Conservation (phyloP, 2,113 vertebrate genomes). For the Circaetus gallicus region DNA sequence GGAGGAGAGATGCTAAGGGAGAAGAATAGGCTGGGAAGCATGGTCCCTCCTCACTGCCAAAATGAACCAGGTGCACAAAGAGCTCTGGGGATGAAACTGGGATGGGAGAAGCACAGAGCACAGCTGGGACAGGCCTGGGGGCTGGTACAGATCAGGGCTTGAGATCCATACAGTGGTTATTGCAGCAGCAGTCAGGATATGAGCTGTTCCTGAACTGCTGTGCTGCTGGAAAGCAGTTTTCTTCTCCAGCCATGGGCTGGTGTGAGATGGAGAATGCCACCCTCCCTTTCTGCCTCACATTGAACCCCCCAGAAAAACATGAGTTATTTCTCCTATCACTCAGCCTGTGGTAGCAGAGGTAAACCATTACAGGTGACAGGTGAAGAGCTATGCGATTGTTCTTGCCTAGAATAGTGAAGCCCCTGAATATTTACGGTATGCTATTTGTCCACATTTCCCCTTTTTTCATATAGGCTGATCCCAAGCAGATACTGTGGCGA, state of each 20-base stretch:
- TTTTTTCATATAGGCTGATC: neutral
- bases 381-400: neutral
- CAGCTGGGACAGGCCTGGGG: neutral
- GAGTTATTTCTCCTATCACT: neutral
- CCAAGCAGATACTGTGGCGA: neutral
- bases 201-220: neutral
- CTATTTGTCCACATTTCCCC: neutral
- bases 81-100: neutral
- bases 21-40: neutral
- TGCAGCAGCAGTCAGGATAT: neutral
- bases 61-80: neutral
- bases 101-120: neutral
- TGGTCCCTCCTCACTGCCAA: neutral
- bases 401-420: neutral
- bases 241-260: neutral
- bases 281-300: neutral
- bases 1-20: neutral
- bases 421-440: neutral
- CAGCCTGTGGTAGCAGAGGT: neutral
- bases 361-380: neutral
- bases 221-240: neutral
- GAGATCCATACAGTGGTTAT: rapidly evolving
- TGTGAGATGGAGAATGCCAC: neutral
- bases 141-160: neutral
- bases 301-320: rapidly evolving